Evolutionary conservation across 53 echinoderm and acorn worm genomes (phyloP), one percentile per base, ranked within the genome.

Genomic region (Pentamera pediparva): DNA sequence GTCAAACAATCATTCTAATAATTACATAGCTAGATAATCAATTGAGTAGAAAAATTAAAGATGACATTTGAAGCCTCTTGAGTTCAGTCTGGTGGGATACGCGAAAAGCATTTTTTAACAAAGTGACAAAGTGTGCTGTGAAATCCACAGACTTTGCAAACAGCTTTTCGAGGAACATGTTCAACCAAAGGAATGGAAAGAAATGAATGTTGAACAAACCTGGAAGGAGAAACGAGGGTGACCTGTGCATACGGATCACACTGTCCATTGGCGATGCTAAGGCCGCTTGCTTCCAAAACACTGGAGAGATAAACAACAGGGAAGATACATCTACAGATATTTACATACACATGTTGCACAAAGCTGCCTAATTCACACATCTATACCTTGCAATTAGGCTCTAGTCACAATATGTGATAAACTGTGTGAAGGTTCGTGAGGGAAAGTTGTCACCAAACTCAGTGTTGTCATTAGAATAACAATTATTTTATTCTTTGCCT

Each of bases 211-310:
- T 5, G 7, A 21, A 61, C 69, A 43, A 74, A 85, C 82, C 82
- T 84, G 35, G 81, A 79, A 15, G 65, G 77, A 59, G 88, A 91
- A 45, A 74, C 53, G 56, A 84, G 86, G 17, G 84, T 83, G 4
- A 96, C 96, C 6, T 75, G 61, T 39, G 91, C 96, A 64, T 91
- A 96, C 5, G 96, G 88, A 75, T 96, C 96, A 37, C 96, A 91
- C 70, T 91, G 89, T n/a, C 91, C 86, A 54, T 96, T 86, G 25
- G 91, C 83, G 19, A 96, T 96, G 7, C 91, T 96, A 18, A 96
- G 57, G 37, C 88, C 91, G 32, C 83, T 96, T 32, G 91, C 96
- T 39, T 96, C 96, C 2, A 88, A 34, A 39, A 88, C 89, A 76
- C 96, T 96, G 88, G 27, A 83, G 54, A 25, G 27, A 71, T 32